Percentiles rank a stretch among this genome's conserved stretches.
phyloP scores from a whole-genome alignment of 2,113 vertebrate genomes.

The Sebastes schlegelii region DNA sequence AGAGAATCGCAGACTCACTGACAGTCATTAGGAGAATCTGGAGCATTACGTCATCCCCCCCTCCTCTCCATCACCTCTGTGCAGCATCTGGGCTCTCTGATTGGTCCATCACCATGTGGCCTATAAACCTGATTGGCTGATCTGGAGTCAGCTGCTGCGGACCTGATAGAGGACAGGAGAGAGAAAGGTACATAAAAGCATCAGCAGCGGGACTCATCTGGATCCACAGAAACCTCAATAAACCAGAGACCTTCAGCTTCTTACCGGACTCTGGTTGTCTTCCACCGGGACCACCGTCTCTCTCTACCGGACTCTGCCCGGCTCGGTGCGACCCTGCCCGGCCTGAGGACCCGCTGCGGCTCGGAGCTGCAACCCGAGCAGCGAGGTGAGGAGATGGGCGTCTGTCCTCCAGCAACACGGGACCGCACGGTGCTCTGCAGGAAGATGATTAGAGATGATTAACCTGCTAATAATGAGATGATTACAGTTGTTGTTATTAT shows the following conservation, averaged over 20 bases:
- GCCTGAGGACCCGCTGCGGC: conserved; percentile 6
- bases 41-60: conserved; percentile 78
- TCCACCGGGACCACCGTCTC: too few species aligned
- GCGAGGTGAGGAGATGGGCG: conserved; percentile 4
- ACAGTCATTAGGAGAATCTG: conserved; percentile 62
- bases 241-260: neutral
- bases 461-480: neutral
- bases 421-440: neutral
- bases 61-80: conserved; percentile 1
- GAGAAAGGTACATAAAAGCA: conserved; percentile 45
- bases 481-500: too few species aligned
- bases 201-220: conserved; percentile 30
- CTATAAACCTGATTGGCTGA: conserved; percentile 58
- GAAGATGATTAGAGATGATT: neutral
- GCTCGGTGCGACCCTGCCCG: neutral
- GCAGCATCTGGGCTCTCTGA: conserved; percentile 59
- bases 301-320: neutral
- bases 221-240: conserved; percentile 4
- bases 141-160: conserved; percentile 51
- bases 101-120: conserved; percentile 45
- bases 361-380: conserved; percentile 18
- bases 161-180: conserved; percentile 48
- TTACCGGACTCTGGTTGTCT: neutral
- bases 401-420: neutral
- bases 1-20: neutral